Percentiles rank a stretch among this genome's conserved stretches.
phyloP scores from a whole-genome alignment of 2,888 invertebrate genomes.

The Dryomyza anilis region DNA sequence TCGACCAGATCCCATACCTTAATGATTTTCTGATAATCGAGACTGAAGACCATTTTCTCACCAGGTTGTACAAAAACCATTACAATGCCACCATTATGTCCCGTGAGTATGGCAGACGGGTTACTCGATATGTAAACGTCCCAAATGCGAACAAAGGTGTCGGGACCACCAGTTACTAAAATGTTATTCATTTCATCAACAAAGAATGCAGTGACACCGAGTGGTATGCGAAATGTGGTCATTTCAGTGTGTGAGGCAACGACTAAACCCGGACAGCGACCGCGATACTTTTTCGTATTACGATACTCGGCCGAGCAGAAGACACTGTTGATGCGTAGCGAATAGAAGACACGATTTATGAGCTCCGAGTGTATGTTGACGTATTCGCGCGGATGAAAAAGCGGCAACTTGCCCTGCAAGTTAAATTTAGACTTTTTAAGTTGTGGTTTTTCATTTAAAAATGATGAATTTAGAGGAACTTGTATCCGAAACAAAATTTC shows the following conservation, averaged over 20 bases:
- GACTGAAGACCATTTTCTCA: conserved; percentile 72
- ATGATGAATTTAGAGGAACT: too few species aligned
- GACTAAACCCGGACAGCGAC: conserved; percentile 52
- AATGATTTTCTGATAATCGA: conserved; percentile 73
- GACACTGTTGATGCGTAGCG: conserved; percentile 69
- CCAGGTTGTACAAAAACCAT: conserved; percentile 71
- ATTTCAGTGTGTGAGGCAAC: conserved; percentile 46
- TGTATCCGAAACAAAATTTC: too few species aligned
- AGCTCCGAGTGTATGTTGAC: conserved; percentile 69
- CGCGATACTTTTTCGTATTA: conserved; percentile 53
- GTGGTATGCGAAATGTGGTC: conserved; percentile 50
- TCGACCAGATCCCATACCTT: conserved; percentile 78
- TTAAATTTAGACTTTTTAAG: not conserved
- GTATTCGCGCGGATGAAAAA: conserved; percentile 65
- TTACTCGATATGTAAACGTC: conserved; percentile 77
- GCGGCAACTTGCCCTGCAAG: conserved; percentile 62
- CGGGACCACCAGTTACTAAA: conserved; percentile 76
- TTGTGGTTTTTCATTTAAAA: too few species aligned
- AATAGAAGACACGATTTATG: conserved; percentile 74
- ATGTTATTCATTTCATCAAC: conserved; percentile 67
- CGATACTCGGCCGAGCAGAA: conserved; percentile 72
- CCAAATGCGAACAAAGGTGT: conserved; percentile 78
- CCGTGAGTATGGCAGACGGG: conserved; percentile 68
- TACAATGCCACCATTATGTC: conserved; percentile 74
- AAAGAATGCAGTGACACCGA: conserved; percentile 69